Percentiles rank a stretch among this genome's conserved stretches.
phyloP scores from a whole-genome alignment of 2,888 invertebrate genomes.

The Thymelicus sylvestris region DNA sequence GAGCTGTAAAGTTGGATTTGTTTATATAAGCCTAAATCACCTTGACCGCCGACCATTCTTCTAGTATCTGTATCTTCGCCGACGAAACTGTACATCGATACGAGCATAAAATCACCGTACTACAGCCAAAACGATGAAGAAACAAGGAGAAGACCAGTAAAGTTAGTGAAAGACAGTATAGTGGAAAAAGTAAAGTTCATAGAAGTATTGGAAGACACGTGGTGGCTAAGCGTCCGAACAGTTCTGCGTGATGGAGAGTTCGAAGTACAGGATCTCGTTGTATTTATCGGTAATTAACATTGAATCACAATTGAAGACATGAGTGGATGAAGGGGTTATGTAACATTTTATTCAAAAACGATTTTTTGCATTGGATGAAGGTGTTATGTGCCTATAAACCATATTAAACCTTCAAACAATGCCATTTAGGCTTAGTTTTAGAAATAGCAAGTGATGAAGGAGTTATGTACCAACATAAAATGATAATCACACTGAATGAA shows the following conservation, averaged over 20 bases:
- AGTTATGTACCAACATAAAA: too few species aligned
- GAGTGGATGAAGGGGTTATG: too few species aligned
- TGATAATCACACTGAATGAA: too few species aligned
- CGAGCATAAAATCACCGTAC: constrained; percentile 70
- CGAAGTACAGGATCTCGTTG: constrained; percentile 82
- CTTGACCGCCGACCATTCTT: constrained; percentile 59
- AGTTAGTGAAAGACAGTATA: constrained; percentile 40
- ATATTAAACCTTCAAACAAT: too few species aligned
- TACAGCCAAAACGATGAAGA: constrained; percentile 78
- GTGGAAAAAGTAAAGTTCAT: constrained; percentile 63
- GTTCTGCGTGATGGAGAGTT: constrained; percentile 70
- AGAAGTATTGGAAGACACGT: constrained; percentile 65
- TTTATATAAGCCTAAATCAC: constrained; percentile 43
- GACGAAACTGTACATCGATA: constrained; percentile 81
- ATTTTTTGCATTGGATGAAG: too few species aligned
- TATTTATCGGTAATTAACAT: constrained; percentile 70
- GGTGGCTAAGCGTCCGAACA: constrained; percentile 73
- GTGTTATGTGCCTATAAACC: too few species aligned
- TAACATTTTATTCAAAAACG: too few species aligned
- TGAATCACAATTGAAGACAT: too few species aligned
- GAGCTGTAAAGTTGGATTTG: constrained; percentile 32
- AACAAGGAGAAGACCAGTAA: constrained; percentile 46
- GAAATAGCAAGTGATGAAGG: too few species aligned
- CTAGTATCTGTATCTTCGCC: constrained; percentile 84
- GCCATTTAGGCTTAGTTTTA: too few species aligned